phyloP scores from a whole-genome alignment of 2,888 invertebrate genomes.

The Ephialtes manifestator region DNA sequence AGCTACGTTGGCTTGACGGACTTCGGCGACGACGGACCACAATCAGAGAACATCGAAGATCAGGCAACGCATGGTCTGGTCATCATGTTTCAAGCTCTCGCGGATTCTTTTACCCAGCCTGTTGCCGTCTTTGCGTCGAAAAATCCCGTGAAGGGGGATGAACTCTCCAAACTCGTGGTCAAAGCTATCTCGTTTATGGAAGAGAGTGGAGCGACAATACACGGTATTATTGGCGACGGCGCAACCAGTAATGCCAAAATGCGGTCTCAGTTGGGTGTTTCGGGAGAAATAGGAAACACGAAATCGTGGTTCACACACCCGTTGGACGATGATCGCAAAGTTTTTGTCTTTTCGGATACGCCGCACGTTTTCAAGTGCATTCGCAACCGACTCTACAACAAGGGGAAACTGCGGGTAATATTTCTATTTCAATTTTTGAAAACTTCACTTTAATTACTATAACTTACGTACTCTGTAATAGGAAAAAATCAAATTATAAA shows the following conservation, averaged over 20 bases:
- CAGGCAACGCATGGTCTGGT: too few relatives aligned
- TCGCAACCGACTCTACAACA: conserved; percentile 42
- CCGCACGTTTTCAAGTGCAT: conserved; percentile 18
- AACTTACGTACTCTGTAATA: not conserved
- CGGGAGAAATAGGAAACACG: conserved; percentile 8
- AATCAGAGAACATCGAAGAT: not conserved
- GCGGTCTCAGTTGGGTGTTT: conserved; percentile 18
- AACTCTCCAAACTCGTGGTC: not conserved
- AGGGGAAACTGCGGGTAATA: conserved; percentile 45
- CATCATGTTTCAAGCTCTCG: not conserved
- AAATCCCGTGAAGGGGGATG: not conserved
- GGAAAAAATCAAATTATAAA: conserved; percentile 2
- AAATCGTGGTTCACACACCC: conserved; percentile 48
- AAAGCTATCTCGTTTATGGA: not conserved
- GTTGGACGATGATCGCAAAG: conserved; percentile 27
- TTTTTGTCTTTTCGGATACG: not conserved
- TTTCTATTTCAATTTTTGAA: not conserved
- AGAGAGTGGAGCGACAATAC: not conserved
- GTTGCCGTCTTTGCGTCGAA: not conserved
- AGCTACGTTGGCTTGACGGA: not conserved
- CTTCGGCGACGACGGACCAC: not conserved
- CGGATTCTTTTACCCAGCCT: not conserved
- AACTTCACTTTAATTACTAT: not conserved
- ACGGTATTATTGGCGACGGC: conserved; percentile 5
- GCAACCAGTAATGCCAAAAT: conserved; percentile 21